Evolutionary conservation across 2,888 invertebrate species (phyloP), one percentile per base, ranked within the genome.

Genomic region (Agapostemon virescens): DNA sequence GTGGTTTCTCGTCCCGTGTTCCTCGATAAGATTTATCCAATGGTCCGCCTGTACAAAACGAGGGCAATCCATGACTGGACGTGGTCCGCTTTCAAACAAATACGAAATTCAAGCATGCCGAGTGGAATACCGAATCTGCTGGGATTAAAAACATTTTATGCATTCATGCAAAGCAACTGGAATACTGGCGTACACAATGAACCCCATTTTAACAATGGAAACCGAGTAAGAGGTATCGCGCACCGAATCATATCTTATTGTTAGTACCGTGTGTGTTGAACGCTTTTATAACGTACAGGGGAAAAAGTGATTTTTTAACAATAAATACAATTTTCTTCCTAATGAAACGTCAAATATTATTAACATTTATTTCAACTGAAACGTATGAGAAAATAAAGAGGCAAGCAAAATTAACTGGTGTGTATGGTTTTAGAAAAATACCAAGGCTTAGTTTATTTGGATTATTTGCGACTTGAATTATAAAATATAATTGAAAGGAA

Each of bases 81-180:
- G 69, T 26, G 69, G 55, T 40, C 36, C 64, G 49, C 72, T 49
- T 72, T 72, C 64, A 38, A 61, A 63, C 63, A 36, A 72, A 64
- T 26, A 45, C 38, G 64, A 72, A 72, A 72, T 72, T 64, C 45
- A 52, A 72, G 49, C 64, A 23, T 49, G 72, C 33, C 72, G 49
- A 26, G 42, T 23, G 64, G 72, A 72, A 72, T 36, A 63, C 40
- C 49, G 66, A 73, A 73, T 38, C 49, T 26, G 49, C 23, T 9
- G 52, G 38, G 72, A 58, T 61, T 70, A 58, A 38, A 58, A 70
- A 70, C 58, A 64, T 26, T 73, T 66, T 36, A 52, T 30, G 63
- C 45, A 42, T 45, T 23, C 38, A 38, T 52, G 66, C 38, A 30
- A 40, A 73, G 66, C 38, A 52, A 66, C 63, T 20, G 40, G 45